Conservation (phyloP, 2,113 vertebrate genomes). For the Benitochromis conjunctus region DNA sequence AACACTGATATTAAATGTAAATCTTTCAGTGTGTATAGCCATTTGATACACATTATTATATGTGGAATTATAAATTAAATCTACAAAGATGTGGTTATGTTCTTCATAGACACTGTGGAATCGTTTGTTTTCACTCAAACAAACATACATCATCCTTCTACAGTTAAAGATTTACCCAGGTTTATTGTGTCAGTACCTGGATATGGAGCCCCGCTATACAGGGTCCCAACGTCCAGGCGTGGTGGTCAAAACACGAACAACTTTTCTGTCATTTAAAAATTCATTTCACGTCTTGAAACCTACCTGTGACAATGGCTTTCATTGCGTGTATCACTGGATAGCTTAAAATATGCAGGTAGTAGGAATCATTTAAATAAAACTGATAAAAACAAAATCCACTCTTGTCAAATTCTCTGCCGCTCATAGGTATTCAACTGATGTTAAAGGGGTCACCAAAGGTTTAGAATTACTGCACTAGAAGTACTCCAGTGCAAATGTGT, state of each 20-base stretch:
- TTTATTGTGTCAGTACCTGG: neutral
- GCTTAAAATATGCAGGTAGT: neutral
- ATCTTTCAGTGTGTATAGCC: neutral
- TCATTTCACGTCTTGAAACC: neutral
- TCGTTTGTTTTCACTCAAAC: neutral
- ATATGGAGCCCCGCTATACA: neutral
- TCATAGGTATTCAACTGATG: neutral
- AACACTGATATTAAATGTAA: neutral
- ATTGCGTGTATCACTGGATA: neutral
- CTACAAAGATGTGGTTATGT: neutral
- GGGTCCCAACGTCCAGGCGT: neutral
- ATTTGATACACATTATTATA: neutral
- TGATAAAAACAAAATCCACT: neutral
- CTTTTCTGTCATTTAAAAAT: neutral
- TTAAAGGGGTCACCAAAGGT: neutral
- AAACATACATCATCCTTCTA: neutral
- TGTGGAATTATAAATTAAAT: neutral
- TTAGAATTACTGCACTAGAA: neutral
- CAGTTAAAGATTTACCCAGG: neutral
- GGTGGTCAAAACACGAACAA: neutral
- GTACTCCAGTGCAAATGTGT: neutral
- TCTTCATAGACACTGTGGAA: neutral
- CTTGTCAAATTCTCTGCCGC: neutral
- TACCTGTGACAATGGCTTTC: neutral
- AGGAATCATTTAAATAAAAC: neutral